A percentile compares a stretch with the other conserved stretches of the same genome.
These are phyloP conservation scores for Atlantisia rogersi DNA, from an alignment of 2,113 vertebrate genomes.

Conservation along the genomic window DNA sequence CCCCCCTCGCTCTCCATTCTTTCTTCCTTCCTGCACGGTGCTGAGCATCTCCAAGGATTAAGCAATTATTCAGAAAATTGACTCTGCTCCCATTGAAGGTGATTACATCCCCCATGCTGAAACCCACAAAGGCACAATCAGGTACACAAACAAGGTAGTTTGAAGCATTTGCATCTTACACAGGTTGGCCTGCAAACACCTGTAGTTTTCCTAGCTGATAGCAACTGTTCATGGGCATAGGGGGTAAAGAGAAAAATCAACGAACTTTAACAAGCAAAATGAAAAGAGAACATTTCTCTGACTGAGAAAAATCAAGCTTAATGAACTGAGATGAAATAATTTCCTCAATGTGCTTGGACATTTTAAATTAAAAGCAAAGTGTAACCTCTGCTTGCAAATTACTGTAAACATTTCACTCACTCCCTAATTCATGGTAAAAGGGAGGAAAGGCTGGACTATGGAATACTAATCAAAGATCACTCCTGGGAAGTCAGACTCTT, in stretches of 20 bases:
- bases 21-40: neutral
- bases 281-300: neutral
- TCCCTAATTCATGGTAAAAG: neutral
- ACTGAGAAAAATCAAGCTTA: conserved; percentile 48
- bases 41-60: conserved; percentile 32
- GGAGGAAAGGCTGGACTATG: neutral
- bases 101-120: conserved; percentile 56
- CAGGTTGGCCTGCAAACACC: conserved; percentile 49
- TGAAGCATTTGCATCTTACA: conserved; percentile 40
- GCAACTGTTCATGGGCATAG: neutral
- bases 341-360: conserved; percentile 14
- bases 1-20: neutral
- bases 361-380: conserved; percentile 52
- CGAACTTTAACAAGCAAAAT: neutral
- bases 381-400: conserved; percentile 40
- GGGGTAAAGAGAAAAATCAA: conserved; percentile 14
- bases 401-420: conserved; percentile 39
- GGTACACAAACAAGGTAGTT: neutral
- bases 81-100: conserved; percentile 33
- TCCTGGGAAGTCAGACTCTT: neutral
- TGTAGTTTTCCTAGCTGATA: conserved; percentile 44
- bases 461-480: neutral
- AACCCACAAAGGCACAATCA: conserved; percentile 64
- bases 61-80: conserved; percentile 15
- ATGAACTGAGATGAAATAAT: conserved; percentile 28